phyloP scores from a whole-genome alignment of 2,797 vertebrate species.

The Mycteria americana region DNA sequence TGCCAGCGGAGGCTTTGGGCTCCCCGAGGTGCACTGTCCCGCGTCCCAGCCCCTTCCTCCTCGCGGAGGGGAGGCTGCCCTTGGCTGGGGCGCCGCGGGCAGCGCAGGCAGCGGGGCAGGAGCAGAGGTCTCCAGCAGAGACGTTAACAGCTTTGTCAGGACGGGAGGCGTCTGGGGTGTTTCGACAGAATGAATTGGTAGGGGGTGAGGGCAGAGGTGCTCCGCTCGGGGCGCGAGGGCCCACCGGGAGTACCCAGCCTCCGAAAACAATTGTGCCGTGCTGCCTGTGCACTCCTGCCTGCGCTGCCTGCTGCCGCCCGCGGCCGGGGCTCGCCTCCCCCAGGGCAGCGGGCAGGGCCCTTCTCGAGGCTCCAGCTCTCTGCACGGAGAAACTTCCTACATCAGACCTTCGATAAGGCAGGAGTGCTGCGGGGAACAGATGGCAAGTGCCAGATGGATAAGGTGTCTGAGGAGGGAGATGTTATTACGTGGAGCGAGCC shows the following conservation, averaged over 20 bases:
- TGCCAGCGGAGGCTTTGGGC: neutral
- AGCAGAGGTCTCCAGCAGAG: neutral
- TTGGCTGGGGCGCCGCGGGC: neutral
- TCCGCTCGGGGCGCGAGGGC: neutral
- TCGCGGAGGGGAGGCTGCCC: neutral
- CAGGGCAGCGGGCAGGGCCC: neutral
- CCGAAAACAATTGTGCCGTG: neutral
- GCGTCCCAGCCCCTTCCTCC: neutral
- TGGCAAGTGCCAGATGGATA: conserved; percentile 43
- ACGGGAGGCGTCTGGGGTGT: neutral
- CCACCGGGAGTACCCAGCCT: neutral
- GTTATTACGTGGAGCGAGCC: neutral
- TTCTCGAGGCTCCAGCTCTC: neutral
- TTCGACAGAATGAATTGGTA: neutral
- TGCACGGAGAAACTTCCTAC: neutral
- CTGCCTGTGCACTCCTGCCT: neutral
- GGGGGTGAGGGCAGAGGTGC: neutral
- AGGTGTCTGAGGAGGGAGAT: conserved; percentile 9
- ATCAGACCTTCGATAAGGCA: neutral
- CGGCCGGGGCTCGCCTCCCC: neutral
- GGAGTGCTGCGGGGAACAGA: conserved; percentile 14
- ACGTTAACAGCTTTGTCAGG: neutral
- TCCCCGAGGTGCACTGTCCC: neutral
- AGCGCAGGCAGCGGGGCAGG: neutral
- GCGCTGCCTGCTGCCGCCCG: neutral